A percentile compares a stretch with the other conserved stretches of the same genome.
Conservation (phyloP, 2,888 invertebrate species). For the Anoncus sp. region DNA sequence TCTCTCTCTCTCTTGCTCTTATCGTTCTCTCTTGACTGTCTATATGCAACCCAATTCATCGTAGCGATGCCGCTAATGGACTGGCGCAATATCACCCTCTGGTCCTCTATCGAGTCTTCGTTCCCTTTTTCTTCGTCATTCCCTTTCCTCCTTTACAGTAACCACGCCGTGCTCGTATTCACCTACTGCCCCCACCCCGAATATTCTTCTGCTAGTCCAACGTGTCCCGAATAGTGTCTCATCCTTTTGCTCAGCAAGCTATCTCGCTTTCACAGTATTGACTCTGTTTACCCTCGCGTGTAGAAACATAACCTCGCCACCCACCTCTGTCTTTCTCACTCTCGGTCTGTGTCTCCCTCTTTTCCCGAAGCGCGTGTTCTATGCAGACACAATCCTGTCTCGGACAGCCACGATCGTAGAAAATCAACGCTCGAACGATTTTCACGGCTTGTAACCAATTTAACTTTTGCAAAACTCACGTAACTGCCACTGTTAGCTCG, state of each 20-base stretch:
- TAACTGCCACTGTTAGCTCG: not conserved
- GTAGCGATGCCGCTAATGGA: constrained; percentile 78
- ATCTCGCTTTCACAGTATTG: constrained; percentile 13
- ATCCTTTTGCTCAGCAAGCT: constrained; percentile 31
- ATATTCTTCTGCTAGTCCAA: constrained; percentile 54
- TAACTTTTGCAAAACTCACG: constrained; percentile 39
- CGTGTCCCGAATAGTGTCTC: constrained; percentile 37
- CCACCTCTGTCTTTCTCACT: not conserved
- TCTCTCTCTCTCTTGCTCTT: constrained; percentile 35
- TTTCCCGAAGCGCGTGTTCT: not conserved
- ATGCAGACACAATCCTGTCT: constrained; percentile 44
- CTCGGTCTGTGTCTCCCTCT: not conserved
- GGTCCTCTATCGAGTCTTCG: constrained; percentile 54
- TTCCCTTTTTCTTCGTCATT: constrained; percentile 30
- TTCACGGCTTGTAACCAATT: constrained; percentile 51
- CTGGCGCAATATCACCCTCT: constrained; percentile 76
- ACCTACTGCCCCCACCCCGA: constrained; percentile 37
- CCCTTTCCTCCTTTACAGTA: constrained; percentile 38
- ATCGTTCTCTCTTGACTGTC: constrained; percentile 44
- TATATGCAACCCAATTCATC: constrained; percentile 76
- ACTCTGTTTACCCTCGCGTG: constrained; percentile 13
- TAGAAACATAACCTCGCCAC: constrained; percentile 12
- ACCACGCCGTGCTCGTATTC: constrained; percentile 46
- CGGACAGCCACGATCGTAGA: constrained; percentile 43
- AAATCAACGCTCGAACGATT: constrained; percentile 48